Base-by-base conservation (phyloP, 2,113 vertebrate species). In the Marcusenius ussheri region DNA sequence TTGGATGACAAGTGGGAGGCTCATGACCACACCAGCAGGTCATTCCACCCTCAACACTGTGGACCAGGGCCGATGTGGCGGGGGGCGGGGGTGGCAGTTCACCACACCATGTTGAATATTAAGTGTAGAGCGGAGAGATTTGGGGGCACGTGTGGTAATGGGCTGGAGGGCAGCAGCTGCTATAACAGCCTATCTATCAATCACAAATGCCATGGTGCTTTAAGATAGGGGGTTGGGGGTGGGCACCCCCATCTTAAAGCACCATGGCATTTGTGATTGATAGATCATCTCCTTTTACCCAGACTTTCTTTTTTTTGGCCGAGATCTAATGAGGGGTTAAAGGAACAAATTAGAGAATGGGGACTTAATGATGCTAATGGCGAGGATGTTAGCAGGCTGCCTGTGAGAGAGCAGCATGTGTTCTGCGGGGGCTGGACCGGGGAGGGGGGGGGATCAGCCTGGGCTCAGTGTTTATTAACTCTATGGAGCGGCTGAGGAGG, bases 1-100 rank as follows among this genome's bases (percentile, higher is more conserved):
- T 88, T 93, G 92, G 91, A 92, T 91, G 90, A 89, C 91, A 92
- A 49, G 88, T 70, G 88, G 47, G n/a, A 51, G 46, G 62, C 27
- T 7, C 5, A 8, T 46, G 45, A 88, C 47, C 45, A 47, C 56
- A 15, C 11, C 58, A 13, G 21, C 24, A 47, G 19, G 85, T 19
- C 13, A 24, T n/a, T 7, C 45, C 24, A 3, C 88, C 88, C 58
- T 17, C 56, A 39, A 7, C 42, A 51, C 42, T 87, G 27, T 27
- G 11, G 10, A 42, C 6, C n/a, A 24, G 17, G 51, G 83, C 84
- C 8, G 3, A n/a, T 35, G 24, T n/a, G 46, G 19, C 1, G 2
- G 46, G 83, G 84, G 49, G 24, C 10, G 27, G 83, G 8, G 83
- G 46, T 9, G 9, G 21, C 24, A 11, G 15, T 11, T 35, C 8